Evolutionary conservation across 2,888 invertebrate genomes (phyloP).

Genomic region (Cryptocheilus praepositus): DNA sequence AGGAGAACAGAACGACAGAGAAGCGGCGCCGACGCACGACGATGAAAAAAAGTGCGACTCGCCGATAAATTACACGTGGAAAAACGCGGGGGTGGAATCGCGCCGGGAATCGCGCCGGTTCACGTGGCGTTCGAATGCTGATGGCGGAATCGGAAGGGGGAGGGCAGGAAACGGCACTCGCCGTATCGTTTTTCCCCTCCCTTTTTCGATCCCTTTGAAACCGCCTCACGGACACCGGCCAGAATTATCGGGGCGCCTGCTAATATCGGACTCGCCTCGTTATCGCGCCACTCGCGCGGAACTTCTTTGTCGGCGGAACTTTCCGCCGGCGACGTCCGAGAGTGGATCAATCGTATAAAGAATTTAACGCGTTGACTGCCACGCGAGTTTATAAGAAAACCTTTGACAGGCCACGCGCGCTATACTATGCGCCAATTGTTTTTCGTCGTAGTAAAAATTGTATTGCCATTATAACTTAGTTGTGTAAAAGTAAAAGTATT

Average conservation of each 20-base stretch:
- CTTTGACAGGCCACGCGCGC: no score
- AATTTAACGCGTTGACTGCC: no score
- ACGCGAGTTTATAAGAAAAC: no score
- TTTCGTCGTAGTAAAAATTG: no score
- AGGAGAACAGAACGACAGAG: conserved; percentile 36
- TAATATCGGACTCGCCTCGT: conserved; percentile 40
- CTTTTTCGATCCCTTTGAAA: conserved; percentile 22
- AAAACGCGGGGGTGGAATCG: conserved; percentile 24
- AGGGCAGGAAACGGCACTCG: conserved; percentile 8
- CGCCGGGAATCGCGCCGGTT: conserved; percentile 19
- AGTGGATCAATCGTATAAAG: no score
- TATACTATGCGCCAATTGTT: no score
- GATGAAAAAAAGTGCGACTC: conserved; percentile 30
- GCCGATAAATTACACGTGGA: conserved; percentile 47
- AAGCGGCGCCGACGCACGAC: conserved; percentile 12
- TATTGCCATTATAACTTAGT: no score
- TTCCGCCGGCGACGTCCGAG: no score
- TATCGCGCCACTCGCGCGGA: conserved; percentile 33
- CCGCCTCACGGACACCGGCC: conserved; percentile 30
- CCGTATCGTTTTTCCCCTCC: conserved; percentile 18
- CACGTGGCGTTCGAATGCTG: conserved; percentile 29
- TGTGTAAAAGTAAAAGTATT: no score
- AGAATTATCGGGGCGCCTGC: conserved; percentile 35
- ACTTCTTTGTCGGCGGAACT: conserved; percentile 1
- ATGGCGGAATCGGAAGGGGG: conserved; percentile 2